Conservation (phyloP, 2,113 vertebrate genomes). For the Elephantulus edwardii region DNA sequence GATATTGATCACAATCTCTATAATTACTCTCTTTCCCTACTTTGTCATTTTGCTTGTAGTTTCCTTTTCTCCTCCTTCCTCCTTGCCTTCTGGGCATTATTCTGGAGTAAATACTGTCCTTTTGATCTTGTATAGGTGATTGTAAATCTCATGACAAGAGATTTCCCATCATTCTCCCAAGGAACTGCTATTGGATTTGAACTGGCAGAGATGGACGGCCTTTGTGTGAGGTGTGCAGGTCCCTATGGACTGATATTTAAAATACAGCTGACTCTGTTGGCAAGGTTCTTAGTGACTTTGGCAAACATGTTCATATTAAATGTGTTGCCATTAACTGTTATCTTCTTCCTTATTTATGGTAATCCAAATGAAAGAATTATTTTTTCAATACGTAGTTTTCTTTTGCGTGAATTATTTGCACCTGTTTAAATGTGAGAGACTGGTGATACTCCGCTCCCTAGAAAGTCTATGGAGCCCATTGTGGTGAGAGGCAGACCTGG, state of each 20-base stretch:
- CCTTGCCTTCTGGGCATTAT: too few species aligned
- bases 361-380: neutral
- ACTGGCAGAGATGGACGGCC: neutral
- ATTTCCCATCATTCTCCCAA: neutral
- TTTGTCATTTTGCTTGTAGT: too few species aligned
- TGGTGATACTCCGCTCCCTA: neutral
- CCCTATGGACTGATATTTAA: neutral
- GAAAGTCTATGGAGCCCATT: neutral
- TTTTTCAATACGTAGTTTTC: neutral
- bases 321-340: neutral
- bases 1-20: too few species aligned
- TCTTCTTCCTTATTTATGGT: neutral
- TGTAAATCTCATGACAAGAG: too few species aligned
- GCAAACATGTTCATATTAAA: neutral
- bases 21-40: too few species aligned
- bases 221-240: too few species aligned
- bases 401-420: neutral
- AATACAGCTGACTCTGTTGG: neutral
- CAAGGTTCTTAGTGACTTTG: neutral
- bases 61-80: too few species aligned
- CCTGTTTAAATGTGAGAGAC: neutral
- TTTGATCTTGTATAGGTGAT: too few species aligned
- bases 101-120: too few species aligned
- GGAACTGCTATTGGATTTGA: neutral
- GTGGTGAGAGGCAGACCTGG: neutral